Percentiles rank a stretch among this genome's conserved stretches.
phyloP scores from a whole-genome alignment of 2,888 invertebrate genomes.

The Lymantria monacha region DNA sequence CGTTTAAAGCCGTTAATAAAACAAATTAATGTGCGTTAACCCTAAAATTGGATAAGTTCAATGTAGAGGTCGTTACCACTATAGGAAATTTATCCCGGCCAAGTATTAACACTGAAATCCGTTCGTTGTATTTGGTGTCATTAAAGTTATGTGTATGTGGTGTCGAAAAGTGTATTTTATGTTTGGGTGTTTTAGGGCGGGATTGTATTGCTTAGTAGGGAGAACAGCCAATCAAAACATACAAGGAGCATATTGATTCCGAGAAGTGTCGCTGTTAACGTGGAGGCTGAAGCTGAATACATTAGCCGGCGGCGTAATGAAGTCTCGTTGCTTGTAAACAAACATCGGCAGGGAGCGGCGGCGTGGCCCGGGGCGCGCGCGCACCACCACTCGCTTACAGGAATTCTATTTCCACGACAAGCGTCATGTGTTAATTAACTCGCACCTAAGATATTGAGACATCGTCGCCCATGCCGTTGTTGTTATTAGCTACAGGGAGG shows the following conservation, averaged over 20 bases:
- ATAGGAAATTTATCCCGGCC: constrained; percentile 78
- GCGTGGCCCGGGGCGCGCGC: constrained; percentile 66
- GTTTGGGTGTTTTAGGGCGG: constrained; percentile 48
- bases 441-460: constrained; percentile 81
- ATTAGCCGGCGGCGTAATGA: constrained; percentile 82
- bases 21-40: constrained; percentile 78
- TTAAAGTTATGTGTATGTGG: constrained; percentile 57
- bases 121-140: constrained; percentile 80
- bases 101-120: constrained; percentile 81
- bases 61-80: constrained; percentile 79
- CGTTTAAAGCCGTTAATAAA: constrained; percentile 77
- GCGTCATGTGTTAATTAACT: constrained; percentile 82
- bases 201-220: constrained; percentile 46
- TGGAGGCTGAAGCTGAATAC: constrained; percentile 83
- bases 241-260: constrained; percentile 83
- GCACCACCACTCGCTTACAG: constrained; percentile 66
- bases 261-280: constrained; percentile 83
- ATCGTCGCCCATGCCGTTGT: constrained; percentile 73
- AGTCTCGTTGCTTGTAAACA: constrained; percentile 82
- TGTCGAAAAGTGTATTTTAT: constrained; percentile 62
- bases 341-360: constrained; percentile 59
- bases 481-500: constrained; percentile 75
- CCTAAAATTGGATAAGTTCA: constrained; percentile 82
- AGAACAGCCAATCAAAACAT: constrained; percentile 80
- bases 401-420: constrained; percentile 81